These are phyloP conservation scores for Apocrypta bakeri DNA, from an alignment of 1,140 invertebrate species.

Conservation along the genomic window DNA sequence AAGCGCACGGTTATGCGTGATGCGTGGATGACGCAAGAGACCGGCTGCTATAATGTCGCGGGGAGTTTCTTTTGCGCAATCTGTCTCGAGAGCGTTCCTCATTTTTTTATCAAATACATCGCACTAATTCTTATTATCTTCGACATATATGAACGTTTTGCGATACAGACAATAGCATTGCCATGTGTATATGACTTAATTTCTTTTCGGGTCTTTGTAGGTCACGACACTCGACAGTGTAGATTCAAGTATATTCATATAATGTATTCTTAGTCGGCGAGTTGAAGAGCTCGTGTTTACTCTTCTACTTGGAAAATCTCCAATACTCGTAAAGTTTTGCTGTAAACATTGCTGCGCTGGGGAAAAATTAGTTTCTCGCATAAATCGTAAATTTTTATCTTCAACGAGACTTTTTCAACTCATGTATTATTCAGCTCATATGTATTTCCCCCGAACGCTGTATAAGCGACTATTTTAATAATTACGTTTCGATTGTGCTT, in stretches of 20 bases:
- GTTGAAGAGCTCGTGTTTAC: not conserved
- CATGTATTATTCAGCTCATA: too few species aligned
- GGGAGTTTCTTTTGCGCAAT: not conserved
- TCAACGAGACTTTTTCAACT: too few species aligned
- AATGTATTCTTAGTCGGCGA: too few species aligned
- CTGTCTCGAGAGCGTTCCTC: not conserved
- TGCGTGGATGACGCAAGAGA: not conserved
- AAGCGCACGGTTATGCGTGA: not conserved
- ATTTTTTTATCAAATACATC: not conserved
- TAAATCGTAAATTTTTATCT: not conserved
- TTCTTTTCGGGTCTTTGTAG: not conserved
- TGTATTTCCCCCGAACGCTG: too few species aligned
- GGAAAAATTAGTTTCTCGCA: not conserved
- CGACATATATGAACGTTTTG: too few species aligned
- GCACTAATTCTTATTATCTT: too few species aligned
- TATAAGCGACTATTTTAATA: too few species aligned
- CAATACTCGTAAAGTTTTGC: not conserved
- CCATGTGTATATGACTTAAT: too few species aligned
- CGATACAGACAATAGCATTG: too few species aligned
- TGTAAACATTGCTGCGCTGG: not conserved
- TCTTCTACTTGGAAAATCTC: not conserved
- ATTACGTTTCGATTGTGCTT: too few species aligned
- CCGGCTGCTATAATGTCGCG: too few species aligned
- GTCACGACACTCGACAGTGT: not conserved
- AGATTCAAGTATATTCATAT: too few species aligned